Conservation (phyloP, 2,113 vertebrate genomes). For the Dipodomys merriami region DNA sequence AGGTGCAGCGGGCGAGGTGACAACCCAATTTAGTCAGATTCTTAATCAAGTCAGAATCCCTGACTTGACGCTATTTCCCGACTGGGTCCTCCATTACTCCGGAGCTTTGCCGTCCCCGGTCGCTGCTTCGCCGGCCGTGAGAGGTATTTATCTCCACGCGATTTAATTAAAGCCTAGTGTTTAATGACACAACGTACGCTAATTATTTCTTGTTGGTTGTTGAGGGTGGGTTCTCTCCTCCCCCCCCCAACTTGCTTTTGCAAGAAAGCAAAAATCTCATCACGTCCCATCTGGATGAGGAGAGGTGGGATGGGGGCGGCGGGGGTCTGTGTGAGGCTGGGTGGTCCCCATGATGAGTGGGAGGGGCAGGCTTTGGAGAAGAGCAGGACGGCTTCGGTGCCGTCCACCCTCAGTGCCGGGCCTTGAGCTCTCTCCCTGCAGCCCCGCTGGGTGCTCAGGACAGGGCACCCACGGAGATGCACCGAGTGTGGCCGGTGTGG, state of each 20-base stretch:
- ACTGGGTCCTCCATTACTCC: constrained; percentile 78
- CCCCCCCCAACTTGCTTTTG: not conserved
- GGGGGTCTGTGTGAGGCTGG: too few species aligned
- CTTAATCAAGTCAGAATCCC: constrained; percentile 72
- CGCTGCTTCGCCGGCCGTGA: constrained; percentile 79
- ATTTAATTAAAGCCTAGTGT: constrained; percentile 89
- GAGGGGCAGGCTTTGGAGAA: not conserved
- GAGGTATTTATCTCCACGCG: constrained; percentile 84
- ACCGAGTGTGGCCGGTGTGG: rapidly evolving
- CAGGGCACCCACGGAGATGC: rapidly evolving
- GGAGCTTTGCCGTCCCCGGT: constrained; percentile 68
- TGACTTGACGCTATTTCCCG: constrained; percentile 61
- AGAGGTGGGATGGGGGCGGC: not conserved
- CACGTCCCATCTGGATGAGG: constrained; percentile 29
- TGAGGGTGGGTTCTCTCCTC: constrained; percentile 58
- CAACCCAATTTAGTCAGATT: constrained; percentile 73
- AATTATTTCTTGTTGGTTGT: constrained; percentile 86
- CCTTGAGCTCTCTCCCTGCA: rapidly evolving
- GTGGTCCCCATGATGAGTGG: not conserved
- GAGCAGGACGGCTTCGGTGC: not conserved
- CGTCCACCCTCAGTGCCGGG: not conserved
- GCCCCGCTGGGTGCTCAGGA: not conserved
- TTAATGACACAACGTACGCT: constrained; percentile 87
- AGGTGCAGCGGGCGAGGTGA: constrained; percentile 63
- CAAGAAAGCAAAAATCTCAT: constrained; percentile 78